Percentiles rank a stretch among this genome's conserved stretches.
Conservation (phyloP, 2,113 vertebrate genomes). For the Erythrolamprus reginae region DNA sequence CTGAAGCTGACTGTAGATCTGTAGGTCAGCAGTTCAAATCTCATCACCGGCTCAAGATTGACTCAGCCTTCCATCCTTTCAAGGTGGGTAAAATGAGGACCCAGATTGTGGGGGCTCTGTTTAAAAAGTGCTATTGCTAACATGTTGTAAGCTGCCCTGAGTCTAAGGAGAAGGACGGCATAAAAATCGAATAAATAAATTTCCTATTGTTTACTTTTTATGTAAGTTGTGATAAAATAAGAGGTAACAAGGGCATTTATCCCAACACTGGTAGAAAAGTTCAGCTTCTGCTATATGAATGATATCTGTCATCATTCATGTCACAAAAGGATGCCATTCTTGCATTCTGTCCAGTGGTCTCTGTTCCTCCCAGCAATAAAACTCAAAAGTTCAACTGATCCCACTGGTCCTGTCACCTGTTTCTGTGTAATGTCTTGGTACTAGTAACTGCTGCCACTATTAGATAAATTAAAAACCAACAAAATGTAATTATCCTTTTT, state of each 20-base stretch:
- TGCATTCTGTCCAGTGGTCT: not conserved
- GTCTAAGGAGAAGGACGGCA: too few relatives aligned
- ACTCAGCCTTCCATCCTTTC: too few relatives aligned
- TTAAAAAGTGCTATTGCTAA: too few relatives aligned
- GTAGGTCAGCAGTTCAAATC: too few relatives aligned
- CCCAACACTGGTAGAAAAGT: not conserved
- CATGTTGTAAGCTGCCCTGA: too few relatives aligned
- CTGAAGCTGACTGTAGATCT: too few relatives aligned
- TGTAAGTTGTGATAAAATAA: not conserved
- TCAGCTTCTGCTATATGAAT: not conserved
- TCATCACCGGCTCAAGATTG: too few relatives aligned
- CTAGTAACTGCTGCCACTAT: not conserved
- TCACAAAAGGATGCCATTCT: not conserved
- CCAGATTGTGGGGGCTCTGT: too few relatives aligned
- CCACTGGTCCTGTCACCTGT: not conserved
- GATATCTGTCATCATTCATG: not conserved
- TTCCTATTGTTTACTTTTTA: not conserved
- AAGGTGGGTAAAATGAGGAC: too few relatives aligned
- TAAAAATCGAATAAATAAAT: too few relatives aligned
- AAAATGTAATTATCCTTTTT: not conserved
- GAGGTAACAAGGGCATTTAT: not conserved
- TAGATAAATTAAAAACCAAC: not conserved
- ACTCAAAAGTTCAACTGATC: not conserved
- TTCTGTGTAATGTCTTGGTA: not conserved
- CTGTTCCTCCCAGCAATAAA: not conserved